phyloP scores from a whole-genome alignment of 2,888 invertebrate genomes.

The Clusia tigrina region DNA sequence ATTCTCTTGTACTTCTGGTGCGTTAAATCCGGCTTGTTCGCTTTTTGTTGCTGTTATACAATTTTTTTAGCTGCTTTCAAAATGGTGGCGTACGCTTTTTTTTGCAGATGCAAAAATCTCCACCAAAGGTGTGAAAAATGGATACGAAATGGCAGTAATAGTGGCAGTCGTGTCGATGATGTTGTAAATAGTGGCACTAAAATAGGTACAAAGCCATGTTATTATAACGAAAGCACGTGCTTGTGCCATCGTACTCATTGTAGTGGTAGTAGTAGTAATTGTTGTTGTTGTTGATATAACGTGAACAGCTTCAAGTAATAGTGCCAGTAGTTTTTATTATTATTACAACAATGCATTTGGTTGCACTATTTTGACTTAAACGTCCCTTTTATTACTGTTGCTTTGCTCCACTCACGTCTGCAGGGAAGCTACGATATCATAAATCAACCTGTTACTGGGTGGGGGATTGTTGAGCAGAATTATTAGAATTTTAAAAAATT shows the following conservation, averaged over 20 bases:
- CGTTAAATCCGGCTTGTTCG: slow-evolving; percentile 45
- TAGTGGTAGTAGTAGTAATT: not conserved
- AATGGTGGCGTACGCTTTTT: not conserved
- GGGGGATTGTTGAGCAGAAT: too few relatives aligned
- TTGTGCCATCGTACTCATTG: not conserved
- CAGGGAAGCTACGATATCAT: too few relatives aligned
- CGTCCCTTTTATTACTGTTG: not conserved
- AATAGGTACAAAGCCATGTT: slow-evolving; percentile 57
- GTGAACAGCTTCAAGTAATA: not conserved
- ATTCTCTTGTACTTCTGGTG: slow-evolving; percentile 51
- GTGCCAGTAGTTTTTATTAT: slow-evolving; percentile 52
- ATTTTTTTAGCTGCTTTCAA: too few relatives aligned
- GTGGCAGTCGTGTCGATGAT: slow-evolving; percentile 42
- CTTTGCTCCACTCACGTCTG: too few relatives aligned
- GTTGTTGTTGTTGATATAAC: slow-evolving; percentile 4
- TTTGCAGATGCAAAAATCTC: slow-evolving; percentile 6
- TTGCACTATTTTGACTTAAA: slow-evolving; percentile 30
- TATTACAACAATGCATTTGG: slow-evolving; percentile 55
- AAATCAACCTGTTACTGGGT: too few relatives aligned
- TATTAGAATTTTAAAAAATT: too few relatives aligned
- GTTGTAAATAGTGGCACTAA: slow-evolving; percentile 38
- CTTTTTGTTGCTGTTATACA: too few relatives aligned
- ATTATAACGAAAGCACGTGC: slow-evolving; percentile 56
- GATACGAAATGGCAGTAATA: slow-evolving; percentile 23
- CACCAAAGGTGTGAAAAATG: slow-evolving; percentile 45